phyloP scores from a whole-genome alignment of 1,140 invertebrate genomes.

The Oryctes rhinoceros region DNA sequence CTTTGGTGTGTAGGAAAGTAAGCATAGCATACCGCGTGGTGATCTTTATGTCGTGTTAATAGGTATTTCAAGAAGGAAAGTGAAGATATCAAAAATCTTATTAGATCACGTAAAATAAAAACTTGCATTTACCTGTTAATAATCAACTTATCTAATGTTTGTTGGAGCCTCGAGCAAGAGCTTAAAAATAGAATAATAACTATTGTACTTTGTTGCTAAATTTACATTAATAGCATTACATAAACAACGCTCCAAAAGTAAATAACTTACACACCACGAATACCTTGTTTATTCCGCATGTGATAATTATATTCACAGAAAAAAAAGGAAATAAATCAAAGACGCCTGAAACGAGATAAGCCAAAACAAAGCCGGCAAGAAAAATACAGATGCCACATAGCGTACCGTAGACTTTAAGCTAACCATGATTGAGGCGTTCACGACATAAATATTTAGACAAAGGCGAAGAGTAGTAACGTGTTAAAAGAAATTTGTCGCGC shows the following conservation, averaged over 20 bases:
- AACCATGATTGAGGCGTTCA: constrained; percentile 23
- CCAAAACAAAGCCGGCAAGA: neutral
- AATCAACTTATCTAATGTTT: too few relatives aligned
- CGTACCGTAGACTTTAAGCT: neutral
- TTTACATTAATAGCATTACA: too few relatives aligned
- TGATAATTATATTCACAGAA: constrained; percentile 1
- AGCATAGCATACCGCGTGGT: too few relatives aligned
- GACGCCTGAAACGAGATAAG: neutral
- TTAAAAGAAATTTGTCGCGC: neutral
- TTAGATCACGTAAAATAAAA: too few relatives aligned
- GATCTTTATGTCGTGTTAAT: too few relatives aligned
- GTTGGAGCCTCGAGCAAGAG: too few relatives aligned
- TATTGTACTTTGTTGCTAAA: too few relatives aligned
- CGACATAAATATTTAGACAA: constrained; percentile 30
- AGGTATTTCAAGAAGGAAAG: too few relatives aligned
- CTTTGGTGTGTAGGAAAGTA: too few relatives aligned
- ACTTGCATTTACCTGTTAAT: too few relatives aligned
- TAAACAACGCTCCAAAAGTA: neutral
- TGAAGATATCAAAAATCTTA: too few relatives aligned
- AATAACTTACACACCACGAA: neutral
- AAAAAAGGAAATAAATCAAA: neutral
- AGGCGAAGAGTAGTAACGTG: constrained; percentile 11
- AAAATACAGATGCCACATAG: constrained; percentile 9
- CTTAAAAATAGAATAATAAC: too few relatives aligned
- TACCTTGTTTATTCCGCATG: neutral